These are phyloP conservation scores for Seison nebaliae DNA, from an alignment of 1,140 invertebrate species.

Conservation along the genomic window DNA sequence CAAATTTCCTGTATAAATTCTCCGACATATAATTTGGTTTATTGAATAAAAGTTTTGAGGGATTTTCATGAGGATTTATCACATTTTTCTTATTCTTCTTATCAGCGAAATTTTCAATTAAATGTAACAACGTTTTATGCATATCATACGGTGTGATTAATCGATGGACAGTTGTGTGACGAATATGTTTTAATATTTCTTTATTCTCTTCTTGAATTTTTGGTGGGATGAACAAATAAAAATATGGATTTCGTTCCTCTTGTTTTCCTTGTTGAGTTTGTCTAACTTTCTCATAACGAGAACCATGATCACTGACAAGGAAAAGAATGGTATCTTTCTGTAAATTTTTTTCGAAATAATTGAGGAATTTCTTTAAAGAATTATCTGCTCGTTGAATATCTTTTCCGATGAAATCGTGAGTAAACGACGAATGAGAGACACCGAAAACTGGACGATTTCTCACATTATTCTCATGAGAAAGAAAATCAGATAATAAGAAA, in stretches of 20 bases:
- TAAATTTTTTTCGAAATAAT: no score
- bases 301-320: constrained; percentile 60
- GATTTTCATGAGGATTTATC: no score
- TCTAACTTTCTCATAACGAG: constrained; percentile 41
- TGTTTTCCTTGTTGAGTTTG: constrained; percentile 55
- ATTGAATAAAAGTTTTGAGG: no score
- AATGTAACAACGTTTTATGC: not conserved
- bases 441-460: no score
- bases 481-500: no score
- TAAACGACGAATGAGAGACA: no score
- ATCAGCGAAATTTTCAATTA: no score
- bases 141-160: not conserved
- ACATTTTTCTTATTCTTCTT: no score
- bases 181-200: constrained; percentile 36
- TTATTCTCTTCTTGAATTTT: constrained; percentile 37
- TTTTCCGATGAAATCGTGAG: no score
- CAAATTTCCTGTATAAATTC: not conserved
- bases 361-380: no score
- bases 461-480: no score
- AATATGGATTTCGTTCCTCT: constrained; percentile 57
- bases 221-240: constrained; percentile 46
- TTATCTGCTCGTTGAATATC: no score
- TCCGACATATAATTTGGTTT: not conserved
- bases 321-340: constrained; percentile 53
- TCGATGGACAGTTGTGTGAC: not conserved